A percentile compares a stretch with the other conserved stretches of the same genome.
Evolutionary conservation across 2,113 vertebrate genomes (phyloP).

Genomic region (Paradisaea rubra): DNA sequence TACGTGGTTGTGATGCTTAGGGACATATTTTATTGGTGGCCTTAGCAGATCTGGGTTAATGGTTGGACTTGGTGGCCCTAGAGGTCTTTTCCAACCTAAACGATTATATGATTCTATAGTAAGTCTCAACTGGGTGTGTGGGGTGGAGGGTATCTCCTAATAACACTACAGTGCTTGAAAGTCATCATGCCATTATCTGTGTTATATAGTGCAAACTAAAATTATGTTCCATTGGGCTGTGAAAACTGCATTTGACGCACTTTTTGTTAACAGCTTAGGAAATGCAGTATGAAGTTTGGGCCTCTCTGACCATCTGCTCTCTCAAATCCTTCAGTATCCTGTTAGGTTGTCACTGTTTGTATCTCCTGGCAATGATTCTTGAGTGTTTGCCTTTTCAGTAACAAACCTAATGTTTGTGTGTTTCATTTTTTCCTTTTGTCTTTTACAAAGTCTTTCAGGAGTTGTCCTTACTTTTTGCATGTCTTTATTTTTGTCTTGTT

Average conservation of each 20-base stretch:
- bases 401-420: not conserved
- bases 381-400: not conserved
- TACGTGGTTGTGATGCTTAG: not conserved
- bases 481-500: not conserved
- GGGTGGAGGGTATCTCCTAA: not conserved
- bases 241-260: not conserved
- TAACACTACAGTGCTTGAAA: not conserved
- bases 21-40: not conserved
- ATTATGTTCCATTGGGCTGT: not conserved
- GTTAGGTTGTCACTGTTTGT: not conserved
- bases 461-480: not conserved
- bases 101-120: fast-evolving
- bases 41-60: not conserved
- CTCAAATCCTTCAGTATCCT: not conserved
- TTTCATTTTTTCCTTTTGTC: not conserved
- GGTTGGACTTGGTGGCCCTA: not conserved
- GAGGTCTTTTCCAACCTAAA: not conserved
- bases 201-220: not conserved
- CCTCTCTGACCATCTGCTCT: not conserved
- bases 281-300: not conserved
- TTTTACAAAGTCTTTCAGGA: not conserved
- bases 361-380: not conserved
- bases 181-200: not conserved
- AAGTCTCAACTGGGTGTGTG: not conserved
- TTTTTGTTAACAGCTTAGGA: not conserved